These are phyloP conservation scores for Oxyscelio sp. DNA, from an alignment of 2,888 invertebrate species.

Conservation along the genomic window DNA sequence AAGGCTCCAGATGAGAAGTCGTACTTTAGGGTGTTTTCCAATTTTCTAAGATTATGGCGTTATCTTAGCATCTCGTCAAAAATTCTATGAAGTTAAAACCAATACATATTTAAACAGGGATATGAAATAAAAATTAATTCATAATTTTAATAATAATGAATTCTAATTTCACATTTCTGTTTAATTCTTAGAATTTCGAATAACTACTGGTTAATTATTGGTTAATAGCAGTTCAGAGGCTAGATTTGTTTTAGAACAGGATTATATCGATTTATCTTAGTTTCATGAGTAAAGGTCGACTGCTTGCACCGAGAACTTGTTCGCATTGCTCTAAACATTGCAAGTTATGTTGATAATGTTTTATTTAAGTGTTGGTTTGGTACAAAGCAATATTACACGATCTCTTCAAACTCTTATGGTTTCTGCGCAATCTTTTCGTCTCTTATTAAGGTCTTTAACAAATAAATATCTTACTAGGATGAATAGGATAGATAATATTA, in stretches of 20 bases:
- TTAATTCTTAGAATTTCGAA: slow-evolving; percentile 56
- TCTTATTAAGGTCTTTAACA: slow-evolving; percentile 19
- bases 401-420: slow-evolving; percentile 26
- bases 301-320: slow-evolving; percentile 45
- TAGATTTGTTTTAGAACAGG: slow-evolving; percentile 62
- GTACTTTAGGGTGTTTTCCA: slow-evolving; percentile 49
- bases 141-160: slow-evolving; percentile 2
- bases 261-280: too few species aligned
- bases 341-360: slow-evolving; percentile 39
- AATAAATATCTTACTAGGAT: neutral
- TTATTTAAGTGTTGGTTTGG: slow-evolving; percentile 21
- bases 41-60: slow-evolving; percentile 35
- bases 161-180: slow-evolving; percentile 62
- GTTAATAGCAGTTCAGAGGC: slow-evolving; percentile 57
- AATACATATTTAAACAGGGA: slow-evolving; percentile 46
- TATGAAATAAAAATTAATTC: slow-evolving; percentile 38
- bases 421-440: slow-evolving; percentile 20
- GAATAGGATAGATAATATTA: neutral
- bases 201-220: slow-evolving; percentile 55
- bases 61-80: slow-evolving; percentile 51
- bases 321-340: slow-evolving; percentile 64
- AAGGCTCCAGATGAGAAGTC: slow-evolving; percentile 43
- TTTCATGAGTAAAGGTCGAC: too few species aligned
- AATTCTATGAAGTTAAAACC: slow-evolving; percentile 45
- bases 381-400: slow-evolving; percentile 41